A percentile compares a stretch with the other conserved stretches of the same genome.
phyloP scores from a whole-genome alignment of 2,797 vertebrate genomes.

The Pseudomugil tenellus region DNA sequence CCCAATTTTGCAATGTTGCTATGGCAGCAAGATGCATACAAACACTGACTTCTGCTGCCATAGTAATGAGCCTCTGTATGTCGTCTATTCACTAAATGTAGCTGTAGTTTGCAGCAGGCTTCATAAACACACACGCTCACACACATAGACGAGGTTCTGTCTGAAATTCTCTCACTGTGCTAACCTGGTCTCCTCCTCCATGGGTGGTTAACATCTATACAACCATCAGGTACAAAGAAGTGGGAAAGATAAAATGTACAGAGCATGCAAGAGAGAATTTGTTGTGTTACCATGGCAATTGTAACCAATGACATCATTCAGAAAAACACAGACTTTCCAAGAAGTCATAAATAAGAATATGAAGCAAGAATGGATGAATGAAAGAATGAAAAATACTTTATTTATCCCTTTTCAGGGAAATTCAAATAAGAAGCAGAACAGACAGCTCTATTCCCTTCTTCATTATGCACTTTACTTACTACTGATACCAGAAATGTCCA shows the following conservation, averaged over 20 bases:
- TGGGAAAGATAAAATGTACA: slow-evolving; percentile 44
- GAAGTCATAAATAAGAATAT: slow-evolving; percentile 49
- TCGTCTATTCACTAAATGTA: slow-evolving; percentile 26
- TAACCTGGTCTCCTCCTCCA: slow-evolving; percentile 11
- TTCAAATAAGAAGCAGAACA: slow-evolving; percentile 37
- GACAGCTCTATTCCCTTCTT: slow-evolving; percentile 25
- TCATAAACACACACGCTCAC: slow-evolving; percentile 55
- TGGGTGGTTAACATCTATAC: slow-evolving; percentile 15
- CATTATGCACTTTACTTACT: slow-evolving; percentile 14
- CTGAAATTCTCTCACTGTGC: slow-evolving; percentile 11
- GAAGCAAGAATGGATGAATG: slow-evolving; percentile 9
- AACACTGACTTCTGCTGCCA: slow-evolving; percentile 27
- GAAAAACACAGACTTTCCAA: slow-evolving; percentile 64
- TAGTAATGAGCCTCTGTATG: slow-evolving; percentile 23
- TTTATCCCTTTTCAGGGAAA: too few species aligned
- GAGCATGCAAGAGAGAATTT: slow-evolving; percentile 52
- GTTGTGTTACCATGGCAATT: slow-evolving; percentile 74
- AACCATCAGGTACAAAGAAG: slow-evolving; percentile 22
- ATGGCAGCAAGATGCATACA: slow-evolving; percentile 38
- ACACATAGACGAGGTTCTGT: slow-evolving; percentile 27
- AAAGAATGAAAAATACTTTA: too few species aligned
- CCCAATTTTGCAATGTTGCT: slow-evolving; percentile 34
- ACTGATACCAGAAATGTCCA: slow-evolving; percentile 37
- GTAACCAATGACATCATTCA: slow-evolving; percentile 66
- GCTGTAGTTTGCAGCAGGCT: slow-evolving; percentile 23